Evolutionary conservation across 2,888 invertebrate species (phyloP).

Genomic region (Parnassius apollo): DNA sequence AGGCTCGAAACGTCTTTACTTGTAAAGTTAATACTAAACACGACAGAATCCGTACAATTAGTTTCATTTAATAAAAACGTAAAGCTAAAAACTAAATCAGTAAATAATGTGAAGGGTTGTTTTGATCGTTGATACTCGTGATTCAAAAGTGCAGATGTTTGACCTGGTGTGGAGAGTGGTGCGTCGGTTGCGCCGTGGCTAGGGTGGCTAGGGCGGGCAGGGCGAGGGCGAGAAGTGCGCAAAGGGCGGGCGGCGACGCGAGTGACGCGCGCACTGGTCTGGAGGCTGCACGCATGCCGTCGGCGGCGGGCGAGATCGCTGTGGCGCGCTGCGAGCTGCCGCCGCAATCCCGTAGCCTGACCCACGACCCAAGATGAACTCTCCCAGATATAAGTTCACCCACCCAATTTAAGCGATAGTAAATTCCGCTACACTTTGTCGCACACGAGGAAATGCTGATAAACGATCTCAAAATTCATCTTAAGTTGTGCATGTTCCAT

Average conservation of each 20-base stretch:
- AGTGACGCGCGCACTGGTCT: conserved; percentile 29
- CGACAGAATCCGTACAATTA: too few species aligned
- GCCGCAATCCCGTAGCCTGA: conserved; percentile 61
- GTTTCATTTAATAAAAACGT: too few species aligned
- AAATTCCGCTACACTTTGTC: conserved; percentile 51
- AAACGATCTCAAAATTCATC: conserved; percentile 36
- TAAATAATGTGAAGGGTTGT: too few species aligned
- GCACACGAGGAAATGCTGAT: conserved; percentile 52
- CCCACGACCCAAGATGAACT: conserved; percentile 68
- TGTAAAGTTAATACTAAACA: too few species aligned
- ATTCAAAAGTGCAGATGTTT: not conserved
- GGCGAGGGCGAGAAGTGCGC: conserved; percentile 20
- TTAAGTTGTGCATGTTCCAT: conserved; percentile 24
- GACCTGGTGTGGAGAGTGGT: conserved; percentile 3
- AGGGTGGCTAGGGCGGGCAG: conserved; percentile 16
- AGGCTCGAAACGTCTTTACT: too few species aligned
- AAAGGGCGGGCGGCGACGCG: conserved; percentile 17
- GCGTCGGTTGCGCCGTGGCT: not conserved
- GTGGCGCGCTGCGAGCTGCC: conserved; percentile 46
- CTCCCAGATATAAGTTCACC: conserved; percentile 73
- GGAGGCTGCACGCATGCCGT: conserved; percentile 57
- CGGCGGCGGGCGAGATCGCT: conserved; percentile 53
- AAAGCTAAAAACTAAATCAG: too few species aligned
- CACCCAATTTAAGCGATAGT: conserved; percentile 75
- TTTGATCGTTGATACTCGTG: too few species aligned